Percentiles rank a stretch among this genome's conserved stretches.
Conservation (phyloP, 2,113 vertebrate species). For the Chloroceryle aenea region DNA sequence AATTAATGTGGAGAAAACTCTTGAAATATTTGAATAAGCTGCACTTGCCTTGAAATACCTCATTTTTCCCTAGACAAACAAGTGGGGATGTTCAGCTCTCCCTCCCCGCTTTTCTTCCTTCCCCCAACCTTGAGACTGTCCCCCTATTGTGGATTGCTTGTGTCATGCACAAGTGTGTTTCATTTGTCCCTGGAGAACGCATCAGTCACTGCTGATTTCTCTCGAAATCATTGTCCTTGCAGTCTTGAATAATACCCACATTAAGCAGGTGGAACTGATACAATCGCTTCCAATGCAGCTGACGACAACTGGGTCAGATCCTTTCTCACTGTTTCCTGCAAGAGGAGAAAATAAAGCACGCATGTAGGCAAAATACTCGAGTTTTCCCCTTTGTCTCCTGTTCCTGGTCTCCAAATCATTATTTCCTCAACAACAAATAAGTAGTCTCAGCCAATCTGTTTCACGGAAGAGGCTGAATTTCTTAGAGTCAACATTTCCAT, state of each 20-base stretch:
- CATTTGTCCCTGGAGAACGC: background rate
- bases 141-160: background rate
- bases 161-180: background rate
- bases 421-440: conserved; percentile 53
- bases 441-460: background rate
- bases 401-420: background rate
- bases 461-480: conserved; percentile 28
- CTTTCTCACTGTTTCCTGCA: conserved; percentile 52
- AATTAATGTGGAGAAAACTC: background rate
- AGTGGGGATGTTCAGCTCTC: background rate
- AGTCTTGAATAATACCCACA: conserved; percentile 33
- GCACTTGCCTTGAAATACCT: background rate
- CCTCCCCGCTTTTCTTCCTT: background rate
- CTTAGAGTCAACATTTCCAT: conserved; percentile 37
- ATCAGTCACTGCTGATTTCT: conserved; percentile 35
- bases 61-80: background rate
- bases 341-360: conserved; percentile 31
- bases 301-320: background rate
- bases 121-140: background rate
- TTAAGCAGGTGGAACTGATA: conserved; percentile 52
- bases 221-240: conserved; percentile 52
- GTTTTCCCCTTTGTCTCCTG: conserved; percentile 14
- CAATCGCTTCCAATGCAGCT: conserved; percentile 12
- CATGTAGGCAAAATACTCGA: background rate
- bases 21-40: background rate